Base-by-base conservation (phyloP, 2,113 vertebrate species). In the Miniopterus natalensis region DNA sequence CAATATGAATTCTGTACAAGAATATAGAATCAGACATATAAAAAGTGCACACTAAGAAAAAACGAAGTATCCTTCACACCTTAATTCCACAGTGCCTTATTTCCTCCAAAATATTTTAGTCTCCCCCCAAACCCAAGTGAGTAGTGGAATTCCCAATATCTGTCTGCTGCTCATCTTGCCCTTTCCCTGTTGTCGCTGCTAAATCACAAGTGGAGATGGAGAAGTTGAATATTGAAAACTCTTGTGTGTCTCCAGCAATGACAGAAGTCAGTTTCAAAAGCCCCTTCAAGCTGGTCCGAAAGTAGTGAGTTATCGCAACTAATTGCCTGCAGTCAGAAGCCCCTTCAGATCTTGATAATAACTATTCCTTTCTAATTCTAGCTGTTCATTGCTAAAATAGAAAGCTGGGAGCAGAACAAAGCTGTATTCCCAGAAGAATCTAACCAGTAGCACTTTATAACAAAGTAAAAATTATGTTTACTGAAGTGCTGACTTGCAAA, bases 351-450 rank as follows among this genome's bases (percentile, higher is more conserved):
- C 77, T 75, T 73, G 84, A 90, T 96, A 96, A 84, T 90, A 96
- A 84, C 77, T 53, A 66, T 87, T 90, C 65, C 77, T 95, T 93
- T 97, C 90, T 94, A 90, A 96, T 78, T 97, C 88, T 96, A 80
- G 61, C 53, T 92, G 75, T 81, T 94, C 84, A 3, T 53, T 90
- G 74, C 75, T 88, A 94, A 95, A 93, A 94, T 80, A 92, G 71
- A 93, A 93, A 92, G 17, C 55, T 94, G 40, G 73, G 55, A 90
- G 49, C 57, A 84, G 83, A 93, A 80, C 25, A 94, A 85, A 95
- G 42, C 81, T 85, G 45, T 53, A 53, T 89, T 77, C 74, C 61
- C 55, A 75, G 84, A 84, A 49, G 71, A 94, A 96, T 92, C 61
- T 90, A 95, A 95, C 84, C 8, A 14, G 21, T 92, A 71, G 78